phyloP scores from a whole-genome alignment of 2,888 invertebrate genomes.

The Celastrina argiolus region DNA sequence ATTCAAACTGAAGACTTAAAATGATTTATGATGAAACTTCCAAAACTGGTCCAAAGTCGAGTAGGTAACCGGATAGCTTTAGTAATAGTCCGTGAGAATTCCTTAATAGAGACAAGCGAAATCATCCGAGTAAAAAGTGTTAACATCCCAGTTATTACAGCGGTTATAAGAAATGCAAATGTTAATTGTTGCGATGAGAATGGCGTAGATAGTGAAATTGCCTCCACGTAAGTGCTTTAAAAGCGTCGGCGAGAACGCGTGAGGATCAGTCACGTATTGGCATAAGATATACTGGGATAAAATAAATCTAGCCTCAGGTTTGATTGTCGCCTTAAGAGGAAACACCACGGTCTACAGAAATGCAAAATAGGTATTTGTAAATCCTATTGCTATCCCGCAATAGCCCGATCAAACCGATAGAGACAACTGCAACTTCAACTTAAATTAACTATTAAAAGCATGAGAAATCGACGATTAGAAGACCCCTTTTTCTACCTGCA shows the following conservation, averaged over 20 bases:
- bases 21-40: constrained; percentile 4
- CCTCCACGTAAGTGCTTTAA: constrained; percentile 23
- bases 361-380: no score
- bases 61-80: neutral
- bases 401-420: no score
- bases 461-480: no score
- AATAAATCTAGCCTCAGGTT: constrained; percentile 62
- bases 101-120: neutral
- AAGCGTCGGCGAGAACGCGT: constrained; percentile 52
- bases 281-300: constrained; percentile 64
- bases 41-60: neutral
- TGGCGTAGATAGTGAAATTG: constrained; percentile 19
- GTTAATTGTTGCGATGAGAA: constrained; percentile 17
- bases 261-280: constrained; percentile 72
- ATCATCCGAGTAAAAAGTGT: neutral
- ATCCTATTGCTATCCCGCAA: no score
- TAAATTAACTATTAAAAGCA: no score
- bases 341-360: no score
- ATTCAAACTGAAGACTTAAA: neutral
- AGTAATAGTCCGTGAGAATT: neutral
- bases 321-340: constrained; percentile 40
- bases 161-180: constrained; percentile 9
- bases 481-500: no score
- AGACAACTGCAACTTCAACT: no score
- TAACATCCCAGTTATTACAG: neutral